These are phyloP conservation scores for Craseonycteris thonglongyai DNA, from an alignment of 2,113 vertebrate species.

Conservation along the genomic window DNA sequence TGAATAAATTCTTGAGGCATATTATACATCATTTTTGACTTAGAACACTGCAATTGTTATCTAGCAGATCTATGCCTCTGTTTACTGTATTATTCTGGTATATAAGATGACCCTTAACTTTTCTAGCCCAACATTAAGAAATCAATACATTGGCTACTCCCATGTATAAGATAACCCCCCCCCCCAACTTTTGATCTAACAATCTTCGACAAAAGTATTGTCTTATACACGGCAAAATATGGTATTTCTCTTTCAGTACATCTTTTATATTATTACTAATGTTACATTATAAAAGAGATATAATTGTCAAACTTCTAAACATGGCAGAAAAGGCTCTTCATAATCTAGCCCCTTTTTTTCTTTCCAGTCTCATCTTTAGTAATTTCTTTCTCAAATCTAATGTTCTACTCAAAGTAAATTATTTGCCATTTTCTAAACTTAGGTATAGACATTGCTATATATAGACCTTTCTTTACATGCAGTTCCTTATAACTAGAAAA, in stretches of 20 bases:
- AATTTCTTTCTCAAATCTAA: neutral
- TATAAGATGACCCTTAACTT: too few species aligned
- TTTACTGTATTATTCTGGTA: too few species aligned
- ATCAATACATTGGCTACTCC: too few species aligned
- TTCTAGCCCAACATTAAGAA: too few species aligned
- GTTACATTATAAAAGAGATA: slow-evolving; percentile 22
- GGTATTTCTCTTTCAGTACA: slow-evolving; percentile 32
- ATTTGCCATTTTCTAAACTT: neutral
- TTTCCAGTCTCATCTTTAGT: neutral
- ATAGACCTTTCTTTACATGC: neutral
- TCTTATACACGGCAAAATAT: too few species aligned
- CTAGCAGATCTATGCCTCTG: neutral
- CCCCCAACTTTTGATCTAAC: too few species aligned
- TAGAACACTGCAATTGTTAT: neutral
- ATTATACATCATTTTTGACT: neutral
- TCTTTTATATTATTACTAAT: slow-evolving; percentile 13
- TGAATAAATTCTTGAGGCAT: neutral
- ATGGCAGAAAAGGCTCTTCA: slow-evolving; percentile 22
- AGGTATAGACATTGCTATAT: neutral
- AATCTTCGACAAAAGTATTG: too few species aligned
- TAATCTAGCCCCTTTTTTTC: neutral
- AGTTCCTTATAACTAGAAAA: slow-evolving; percentile 24
- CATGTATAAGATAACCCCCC: too few species aligned
- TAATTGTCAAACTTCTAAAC: slow-evolving; percentile 10
- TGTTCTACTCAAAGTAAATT: slow-evolving; percentile 7